Evolutionary conservation across 2,113 vertebrate genomes (phyloP).

Genomic region (Hystrix brachyura): DNA sequence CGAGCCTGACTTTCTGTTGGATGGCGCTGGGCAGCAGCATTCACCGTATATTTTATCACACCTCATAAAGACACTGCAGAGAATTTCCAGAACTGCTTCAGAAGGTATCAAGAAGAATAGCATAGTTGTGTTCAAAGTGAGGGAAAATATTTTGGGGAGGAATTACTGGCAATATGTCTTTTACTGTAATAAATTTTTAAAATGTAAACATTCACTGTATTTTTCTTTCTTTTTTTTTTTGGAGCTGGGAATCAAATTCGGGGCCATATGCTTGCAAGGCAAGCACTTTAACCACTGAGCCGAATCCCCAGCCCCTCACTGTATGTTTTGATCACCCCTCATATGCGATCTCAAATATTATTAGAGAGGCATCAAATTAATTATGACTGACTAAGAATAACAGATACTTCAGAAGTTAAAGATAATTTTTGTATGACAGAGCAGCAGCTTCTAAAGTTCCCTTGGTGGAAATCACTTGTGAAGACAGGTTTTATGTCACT

Average conservation of each 20-base stretch:
- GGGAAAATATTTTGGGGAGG: neutral
- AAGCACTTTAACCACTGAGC: too few species aligned
- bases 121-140: neutral
- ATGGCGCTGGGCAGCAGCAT: neutral
- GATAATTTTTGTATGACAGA: neutral
- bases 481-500: neutral
- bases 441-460: neutral
- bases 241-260: too few species aligned
- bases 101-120: neutral
- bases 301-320: neutral
- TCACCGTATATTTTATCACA: neutral
- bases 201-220: neutral
- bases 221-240: neutral
- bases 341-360: neutral
- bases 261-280: too few species aligned
- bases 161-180: neutral
- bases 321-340: neutral
- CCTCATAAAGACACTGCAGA: neutral
- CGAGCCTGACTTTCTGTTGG: neutral
- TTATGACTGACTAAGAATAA: neutral
- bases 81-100: neutral
- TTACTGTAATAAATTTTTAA: neutral
- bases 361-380: slow-evolving; percentile 25
- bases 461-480: neutral
- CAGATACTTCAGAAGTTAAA: neutral